Evolutionary conservation across 1,140 invertebrate genomes (phyloP).

Genomic region (Episyrphus balteatus): DNA sequence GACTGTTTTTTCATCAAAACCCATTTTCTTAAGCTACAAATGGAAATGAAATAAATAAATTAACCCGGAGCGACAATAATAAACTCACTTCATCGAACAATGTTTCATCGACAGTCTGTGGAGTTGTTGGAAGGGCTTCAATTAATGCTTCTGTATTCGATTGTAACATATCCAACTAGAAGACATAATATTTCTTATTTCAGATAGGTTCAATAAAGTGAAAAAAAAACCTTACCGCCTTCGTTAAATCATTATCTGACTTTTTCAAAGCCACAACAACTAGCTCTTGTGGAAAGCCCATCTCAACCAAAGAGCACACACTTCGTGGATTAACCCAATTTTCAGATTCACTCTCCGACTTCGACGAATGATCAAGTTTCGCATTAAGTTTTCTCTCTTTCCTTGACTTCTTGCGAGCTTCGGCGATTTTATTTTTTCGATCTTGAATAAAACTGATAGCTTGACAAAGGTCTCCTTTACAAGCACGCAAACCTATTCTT

Average conservation of each 20-base stretch:
- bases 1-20: conserved; percentile 46
- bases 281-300: conserved; percentile 51
- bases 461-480: conserved; percentile 43
- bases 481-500: conserved; percentile 51
- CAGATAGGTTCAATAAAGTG: background rate
- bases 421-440: conserved; percentile 40
- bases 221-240: conserved; percentile 50
- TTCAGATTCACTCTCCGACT: conserved; percentile 11
- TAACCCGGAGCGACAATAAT: conserved; percentile 2
- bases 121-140: conserved; percentile 10
- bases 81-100: conserved; percentile 37
- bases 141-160: conserved; percentile 8
- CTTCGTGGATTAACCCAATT: conserved; percentile 32
- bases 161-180: conserved; percentile 28
- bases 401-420: conserved; percentile 41
- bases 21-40: conserved; percentile 43
- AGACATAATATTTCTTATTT: background rate
- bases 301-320: conserved; percentile 46
- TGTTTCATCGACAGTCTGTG: conserved; percentile 21
- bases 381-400: conserved; percentile 40
- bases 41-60: conserved; percentile 9
- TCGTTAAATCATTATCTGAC: conserved; percentile 53
- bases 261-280: conserved; percentile 48
- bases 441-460: conserved; percentile 55
- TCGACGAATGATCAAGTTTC: conserved; percentile 19